phyloP scores from a whole-genome alignment of 2,888 invertebrate species.

The Rhogogaster chlorosoma region DNA sequence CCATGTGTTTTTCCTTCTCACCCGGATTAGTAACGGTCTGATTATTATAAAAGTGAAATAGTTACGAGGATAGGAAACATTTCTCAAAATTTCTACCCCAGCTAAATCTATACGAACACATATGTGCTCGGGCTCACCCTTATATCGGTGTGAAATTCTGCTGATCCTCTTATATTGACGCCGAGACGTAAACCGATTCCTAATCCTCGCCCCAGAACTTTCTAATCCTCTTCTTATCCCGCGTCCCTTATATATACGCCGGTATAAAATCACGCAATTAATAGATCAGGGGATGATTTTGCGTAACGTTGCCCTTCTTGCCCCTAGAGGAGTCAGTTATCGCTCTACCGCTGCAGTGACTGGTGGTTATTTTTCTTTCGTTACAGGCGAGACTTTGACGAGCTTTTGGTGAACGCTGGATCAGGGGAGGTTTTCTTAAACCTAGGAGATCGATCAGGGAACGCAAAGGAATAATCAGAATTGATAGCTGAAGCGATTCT shows the following conservation, averaged over 20 bases:
- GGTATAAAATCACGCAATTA: constrained; percentile 66
- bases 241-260: not conserved
- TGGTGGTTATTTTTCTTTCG: constrained; percentile 58
- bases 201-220: constrained; percentile 50
- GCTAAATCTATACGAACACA: not conserved
- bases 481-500: not conserved
- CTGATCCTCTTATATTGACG: constrained; percentile 34
- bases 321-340: not conserved
- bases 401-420: constrained; percentile 26
- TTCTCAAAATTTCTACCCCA: not conserved
- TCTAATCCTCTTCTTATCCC: constrained; percentile 35
- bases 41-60: not conserved
- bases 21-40: too few species aligned
- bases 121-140: not conserved
- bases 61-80: constrained; percentile 2
- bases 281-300: constrained; percentile 56
- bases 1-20: not conserved
- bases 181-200: constrained; percentile 21
- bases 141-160: not conserved
- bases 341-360: constrained; percentile 27
- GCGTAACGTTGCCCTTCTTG: constrained; percentile 36
- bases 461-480: not conserved
- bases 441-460: constrained; percentile 17
- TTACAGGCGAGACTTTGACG: constrained; percentile 36
- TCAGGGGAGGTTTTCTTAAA: not conserved